These are phyloP conservation scores for Cynodonichthys magdalenae DNA, from an alignment of 2,797 vertebrate genomes.

Conservation along the genomic window DNA sequence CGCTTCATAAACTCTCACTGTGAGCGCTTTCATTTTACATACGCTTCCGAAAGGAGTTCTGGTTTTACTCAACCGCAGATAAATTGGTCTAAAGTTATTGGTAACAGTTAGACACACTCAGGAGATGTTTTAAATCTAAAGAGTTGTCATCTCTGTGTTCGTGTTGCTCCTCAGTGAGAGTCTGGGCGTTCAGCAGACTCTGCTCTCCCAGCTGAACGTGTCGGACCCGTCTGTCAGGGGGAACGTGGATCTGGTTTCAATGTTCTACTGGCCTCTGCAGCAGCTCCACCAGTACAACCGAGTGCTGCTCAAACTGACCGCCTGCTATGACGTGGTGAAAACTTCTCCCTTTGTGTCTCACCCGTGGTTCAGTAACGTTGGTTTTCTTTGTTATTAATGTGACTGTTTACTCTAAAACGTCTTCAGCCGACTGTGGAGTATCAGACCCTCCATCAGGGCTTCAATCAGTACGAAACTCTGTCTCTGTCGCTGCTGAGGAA, in stretches of 20 bases:
- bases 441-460: constrained; percentile 88
- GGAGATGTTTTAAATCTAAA: neutral
- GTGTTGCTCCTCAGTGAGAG: constrained; percentile 80
- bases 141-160: neutral
- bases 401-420: neutral
- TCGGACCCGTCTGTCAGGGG: constrained; percentile 74
- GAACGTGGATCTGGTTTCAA: constrained; percentile 80
- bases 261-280: constrained; percentile 91
- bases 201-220: constrained; percentile 82
- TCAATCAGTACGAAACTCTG: constrained; percentile 86
- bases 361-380: neutral
- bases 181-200: constrained; percentile 85
- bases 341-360: neutral
- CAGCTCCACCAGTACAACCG: constrained; percentile 89
- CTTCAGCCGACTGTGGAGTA: constrained; percentile 89
- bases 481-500: constrained; percentile 85
- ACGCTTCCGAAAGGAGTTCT: neutral
- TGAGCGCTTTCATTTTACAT: constrained; percentile 73
- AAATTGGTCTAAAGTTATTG: neutral
- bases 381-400: neutral
- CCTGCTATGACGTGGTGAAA: constrained; percentile 95
- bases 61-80: neutral
- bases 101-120: too few species aligned
- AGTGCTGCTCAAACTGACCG: constrained; percentile 89
- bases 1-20: constrained; percentile 89